Base-by-base conservation (phyloP, 2,113 vertebrate species). In the Pimephales promelas region DNA sequence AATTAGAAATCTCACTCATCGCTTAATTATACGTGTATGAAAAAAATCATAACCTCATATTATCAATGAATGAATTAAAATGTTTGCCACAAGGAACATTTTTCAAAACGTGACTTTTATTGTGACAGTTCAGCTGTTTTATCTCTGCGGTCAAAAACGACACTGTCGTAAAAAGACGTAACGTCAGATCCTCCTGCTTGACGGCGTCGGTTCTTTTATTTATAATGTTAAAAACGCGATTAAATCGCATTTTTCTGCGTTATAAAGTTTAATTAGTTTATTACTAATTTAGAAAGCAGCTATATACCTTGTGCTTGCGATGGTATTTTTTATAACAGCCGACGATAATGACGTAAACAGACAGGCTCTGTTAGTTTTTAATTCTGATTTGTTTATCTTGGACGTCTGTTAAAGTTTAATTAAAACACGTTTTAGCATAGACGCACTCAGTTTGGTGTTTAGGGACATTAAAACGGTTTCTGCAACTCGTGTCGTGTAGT, bases 111-210 rank as follows among this genome's bases (percentile, higher is more conserved):
- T 24, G 81, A 16, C 87, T 89, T 91, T 91, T 91, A 92, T 88
- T 92, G 85, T 91, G 91, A 89, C 91, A 61, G 8, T 59, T 34
- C 20, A 16, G 20, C 31, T 18, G 24, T 34, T 80, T 14, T 7
- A 45, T 47, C 40, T 16, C 24, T 43, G 47, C 26, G 16, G 3
- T 18, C 61, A 34, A 56, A 54, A 54, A 71, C 40, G n/a, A 10
- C 36, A 61, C 10, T 91, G 89, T 86, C 89, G 90, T 87, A 14
- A 91, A 88, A 66, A 34, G 86, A n/a, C 49, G 47, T 70, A 70
- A 54, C 7, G 5, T 22, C 43, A 66, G 11, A 34, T 28, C 4
- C 5, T 81, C 13, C 47, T 13, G 64, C 45, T 81, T 56, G 26
- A 54, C 49, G 64, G 47, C 31, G 47, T 14, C 13, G 18, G 59